Base-by-base conservation (phyloP, 2,888 invertebrate species). In the Asteroscopus sphinx region DNA sequence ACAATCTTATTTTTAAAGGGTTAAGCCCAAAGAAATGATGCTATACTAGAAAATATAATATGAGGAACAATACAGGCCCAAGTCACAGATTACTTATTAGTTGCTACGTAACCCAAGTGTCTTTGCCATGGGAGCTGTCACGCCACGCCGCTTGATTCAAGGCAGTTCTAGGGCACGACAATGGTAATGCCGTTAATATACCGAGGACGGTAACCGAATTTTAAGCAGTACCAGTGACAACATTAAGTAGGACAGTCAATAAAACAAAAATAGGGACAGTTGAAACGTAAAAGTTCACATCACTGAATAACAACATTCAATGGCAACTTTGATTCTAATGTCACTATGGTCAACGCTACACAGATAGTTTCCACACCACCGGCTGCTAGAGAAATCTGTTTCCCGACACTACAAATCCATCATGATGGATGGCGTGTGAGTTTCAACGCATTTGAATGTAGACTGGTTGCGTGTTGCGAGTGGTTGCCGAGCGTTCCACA, bases 401-500 rank as follows among this genome's bases (percentile, higher is more conserved):
- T 87, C 87, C 89, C 90, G 88, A 86, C 88, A 89, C 88, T 81
- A 88, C 88, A 83, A 87, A 89, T 91, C 92, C 93, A 92, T 92
- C 86, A 82, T 91, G 91, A 90, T 90, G 90, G 93, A 91, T 88
- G 87, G 93, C 93, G 94, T 93, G 93, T 93, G 90, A 91, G 92
- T 92, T 91, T 87, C 88, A 86, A 90, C 93, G 91, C 91, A 93
- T 89, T 92, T 92, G 89, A 93, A 88, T 92, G 90, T 89, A 89
- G 86, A 94, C 94, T 94, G 92, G 83, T 91, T 89, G 89, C 91
- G 92, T 93, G 92, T 87, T 89, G 87, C 83, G 83, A 83, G 82
- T 86, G 88, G 87, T 89, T 84, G 88, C 82, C 83, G 85, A 88
- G 88, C 92, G 93, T 92, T 92, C 93, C 92, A 93, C 93, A 86